These are phyloP conservation scores for Tetraodon nigroviridis DNA, from an alignment of 2,113 vertebrate genomes.

Conservation along the genomic window DNA sequence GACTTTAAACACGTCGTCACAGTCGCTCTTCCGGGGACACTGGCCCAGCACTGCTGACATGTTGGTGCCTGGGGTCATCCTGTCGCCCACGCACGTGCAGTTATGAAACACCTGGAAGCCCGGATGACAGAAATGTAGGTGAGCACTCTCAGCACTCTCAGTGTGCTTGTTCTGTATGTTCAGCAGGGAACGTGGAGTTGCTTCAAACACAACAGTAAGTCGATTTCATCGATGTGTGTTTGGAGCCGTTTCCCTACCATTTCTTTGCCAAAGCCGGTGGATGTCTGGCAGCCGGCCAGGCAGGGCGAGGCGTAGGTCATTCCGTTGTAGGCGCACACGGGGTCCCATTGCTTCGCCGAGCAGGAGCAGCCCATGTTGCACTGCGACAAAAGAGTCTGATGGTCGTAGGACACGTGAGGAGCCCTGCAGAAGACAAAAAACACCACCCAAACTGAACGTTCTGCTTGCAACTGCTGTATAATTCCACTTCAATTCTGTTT, in stretches of 20 bases:
- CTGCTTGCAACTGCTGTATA: too few relatives aligned
- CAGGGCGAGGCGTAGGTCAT: slow-evolving; percentile 89
- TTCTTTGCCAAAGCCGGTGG: slow-evolving; percentile 71
- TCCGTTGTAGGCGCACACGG: slow-evolving; percentile 87
- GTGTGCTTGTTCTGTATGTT: background rate
- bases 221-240: too few relatives aligned
- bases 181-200: background rate
- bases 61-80: slow-evolving; percentile 55
- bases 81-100: slow-evolving; percentile 78
- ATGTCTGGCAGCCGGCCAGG: slow-evolving; percentile 84
- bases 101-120: slow-evolving; percentile 81
- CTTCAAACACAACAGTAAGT: too few relatives aligned
- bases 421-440: slow-evolving; percentile 57
- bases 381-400: slow-evolving; percentile 76
- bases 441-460: too few relatives aligned
- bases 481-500: too few relatives aligned
- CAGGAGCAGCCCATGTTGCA: slow-evolving; percentile 87
- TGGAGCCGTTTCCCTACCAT: slow-evolving; percentile 70
- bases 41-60: slow-evolving; percentile 78
- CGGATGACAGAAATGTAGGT: background rate
- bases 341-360: slow-evolving; percentile 86
- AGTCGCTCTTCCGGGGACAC: slow-evolving; percentile 75
- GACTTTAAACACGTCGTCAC: slow-evolving; percentile 75
- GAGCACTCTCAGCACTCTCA: background rate
- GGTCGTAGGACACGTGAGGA: slow-evolving; percentile 58